Evolutionary conservation across 2,888 invertebrate genomes (phyloP), one percentile per base, ranked within the genome.

Genomic region (Liposcelis brunnea): DNA sequence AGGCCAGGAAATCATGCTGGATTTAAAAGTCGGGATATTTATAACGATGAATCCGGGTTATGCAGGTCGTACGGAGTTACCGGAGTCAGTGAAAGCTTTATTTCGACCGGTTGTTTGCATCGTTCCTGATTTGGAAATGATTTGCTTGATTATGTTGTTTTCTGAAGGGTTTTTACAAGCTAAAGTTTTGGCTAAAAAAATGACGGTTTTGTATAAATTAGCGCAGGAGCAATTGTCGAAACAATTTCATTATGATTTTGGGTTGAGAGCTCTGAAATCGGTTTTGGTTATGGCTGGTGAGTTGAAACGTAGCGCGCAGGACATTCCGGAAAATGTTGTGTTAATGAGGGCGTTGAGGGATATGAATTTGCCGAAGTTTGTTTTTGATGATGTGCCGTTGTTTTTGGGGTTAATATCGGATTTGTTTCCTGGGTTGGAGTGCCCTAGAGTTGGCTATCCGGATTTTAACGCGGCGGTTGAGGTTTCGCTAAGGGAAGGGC

Each of bases 41-140:
- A 87, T 91, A 46, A 93, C 91, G 1, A 91, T 93, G 89, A 91
- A 93, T 67, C 90, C 90, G 0, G 90, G 90, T 1, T 90, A 91
- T 58, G 87, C 89, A 0, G 89, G 90, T 0, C 75, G 90, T 46
- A 90, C 89, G 0, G 90, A 91, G 58, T 66, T 94, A 26, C 93
- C 91, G 0, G 91, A 91, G 62, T 86, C 86, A 0, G 86, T 93
- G 6, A 93, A 93, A 60, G 85, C 87, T 0, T 65, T 90, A 26
- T 93, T 93, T 62, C 70, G 93, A 8, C 91, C 93, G 0, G 90
- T 91, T 2, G 87, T 89, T 2, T 91, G 91, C 60, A 86, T 91
- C 49, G 75, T 87, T 36, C 93, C 93, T 0, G 91, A 94, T 59
- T 66, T 87, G 49, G 89, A 91, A 59, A 74, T 89, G 66, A 93